Evolutionary conservation across 2,113 vertebrate genomes (phyloP).

Genomic region (Pavo muticus): DNA sequence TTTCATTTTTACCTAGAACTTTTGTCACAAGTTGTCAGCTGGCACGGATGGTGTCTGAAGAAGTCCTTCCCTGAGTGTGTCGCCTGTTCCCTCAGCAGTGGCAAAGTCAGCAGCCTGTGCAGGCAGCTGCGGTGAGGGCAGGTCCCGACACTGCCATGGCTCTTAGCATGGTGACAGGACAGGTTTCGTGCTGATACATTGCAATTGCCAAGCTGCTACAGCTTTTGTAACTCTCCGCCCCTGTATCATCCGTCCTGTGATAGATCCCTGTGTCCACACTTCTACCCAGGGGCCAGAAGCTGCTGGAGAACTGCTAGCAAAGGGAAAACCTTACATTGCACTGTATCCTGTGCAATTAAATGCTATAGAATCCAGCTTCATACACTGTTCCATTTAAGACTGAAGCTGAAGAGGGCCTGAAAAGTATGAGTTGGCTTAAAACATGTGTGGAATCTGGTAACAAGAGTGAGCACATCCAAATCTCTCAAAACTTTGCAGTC

Average conservation of each 20-base stretch:
- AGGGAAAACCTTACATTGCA: neutral
- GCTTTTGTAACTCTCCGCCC: neutral
- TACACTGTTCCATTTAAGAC: neutral
- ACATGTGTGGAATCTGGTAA: neutral
- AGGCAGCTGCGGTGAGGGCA: neutral
- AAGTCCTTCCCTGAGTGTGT: accelerated
- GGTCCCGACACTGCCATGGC: accelerated
- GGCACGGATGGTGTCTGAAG: neutral
- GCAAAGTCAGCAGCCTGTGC: neutral
- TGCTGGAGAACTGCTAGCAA: neutral
- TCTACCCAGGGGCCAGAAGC: neutral
- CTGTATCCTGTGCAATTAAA: neutral
- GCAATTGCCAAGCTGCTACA: neutral
- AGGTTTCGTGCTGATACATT: neutral
- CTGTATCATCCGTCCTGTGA: accelerated
- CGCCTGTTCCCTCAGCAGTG: neutral
- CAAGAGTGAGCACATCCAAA: neutral
- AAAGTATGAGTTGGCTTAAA: neutral
- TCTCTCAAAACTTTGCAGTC: neutral
- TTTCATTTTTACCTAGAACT: neutral
- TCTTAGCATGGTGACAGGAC: neutral
- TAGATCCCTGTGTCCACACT: neutral
- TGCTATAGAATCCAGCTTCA: neutral
- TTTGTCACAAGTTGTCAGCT: neutral
- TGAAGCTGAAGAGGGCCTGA: neutral